Base-by-base conservation (phyloP, 2,113 vertebrate genomes). In the Protomyctophum bolini region DNA sequence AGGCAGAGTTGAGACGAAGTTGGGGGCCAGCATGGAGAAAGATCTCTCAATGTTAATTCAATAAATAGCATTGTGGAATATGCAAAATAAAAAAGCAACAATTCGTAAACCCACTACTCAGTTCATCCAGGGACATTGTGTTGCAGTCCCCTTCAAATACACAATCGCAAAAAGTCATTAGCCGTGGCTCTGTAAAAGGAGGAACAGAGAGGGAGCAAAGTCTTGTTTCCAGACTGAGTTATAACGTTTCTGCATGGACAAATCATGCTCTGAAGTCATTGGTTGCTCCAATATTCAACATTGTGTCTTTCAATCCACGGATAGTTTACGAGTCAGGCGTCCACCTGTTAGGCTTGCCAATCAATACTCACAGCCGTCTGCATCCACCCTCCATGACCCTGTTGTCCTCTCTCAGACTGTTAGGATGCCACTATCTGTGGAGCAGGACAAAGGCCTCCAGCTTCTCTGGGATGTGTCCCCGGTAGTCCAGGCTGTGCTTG, bases 391-490 rank as follows among this genome's bases (percentile, higher is more conserved):
- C 10, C 10, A 6, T 1, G 9, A 46, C 14, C 49, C 21, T 0
- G 2, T 50, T 2, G 11, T 11, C 11, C 58, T 49, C 57, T 28
- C 1, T 9, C 11, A 51, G 63, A 57, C 21, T 58, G 7, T 41
- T n/a, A 14, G 9, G 6, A 45, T 7, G 41, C 84, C 86, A 95
- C 95, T 93, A 99, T 97, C 97, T 98, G 82, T 99, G 98, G 68
- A 99, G 96, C 63, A 96, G 87, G 85, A 99, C 95, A 7, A 99
- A 99, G 70, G 95, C 95, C 91, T 97, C 97, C 57, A 99, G 93
- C 82, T 97, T 97, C 87, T 97, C 95, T 10, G 98, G 98, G 87
- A 99, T 98, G 80, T 96, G 93, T 66, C 97, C 97, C 80, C 90
- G 84, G 68, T 96, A 99, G 67, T 50, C 54, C 79, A 99, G 94